Conservation (phyloP, 1,140 invertebrate genomes). For the Drosophila subobscura region DNA sequence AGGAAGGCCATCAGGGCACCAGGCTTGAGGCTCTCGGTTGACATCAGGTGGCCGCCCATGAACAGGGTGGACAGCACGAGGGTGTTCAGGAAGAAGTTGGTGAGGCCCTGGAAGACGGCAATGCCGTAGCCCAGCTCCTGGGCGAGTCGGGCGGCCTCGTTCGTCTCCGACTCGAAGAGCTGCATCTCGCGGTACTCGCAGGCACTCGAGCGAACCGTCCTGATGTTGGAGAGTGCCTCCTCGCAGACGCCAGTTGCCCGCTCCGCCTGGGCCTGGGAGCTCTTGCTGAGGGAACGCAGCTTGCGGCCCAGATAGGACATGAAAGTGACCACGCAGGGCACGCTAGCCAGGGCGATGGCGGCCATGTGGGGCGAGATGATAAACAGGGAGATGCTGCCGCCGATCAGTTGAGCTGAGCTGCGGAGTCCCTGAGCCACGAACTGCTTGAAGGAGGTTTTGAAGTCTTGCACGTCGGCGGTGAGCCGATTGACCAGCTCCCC, state of each 20-base stretch:
- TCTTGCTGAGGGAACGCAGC: conserved; percentile 71
- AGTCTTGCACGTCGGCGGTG: conserved; percentile 97
- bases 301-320: conserved; percentile 74
- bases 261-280: conserved; percentile 87
- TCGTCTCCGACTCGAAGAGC: conserved; percentile 90
- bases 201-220: conserved; percentile 96
- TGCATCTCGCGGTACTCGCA: conserved; percentile 93
- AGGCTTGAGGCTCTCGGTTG: conserved; percentile 90
- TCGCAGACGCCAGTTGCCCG: conserved; percentile 94
- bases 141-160: conserved; percentile 88
- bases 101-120: conserved; percentile 93
- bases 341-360: conserved; percentile 89
- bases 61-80: conserved; percentile 95
- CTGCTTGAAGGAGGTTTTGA: conserved; percentile 97
- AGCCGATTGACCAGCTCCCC: conserved; percentile 95
- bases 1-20: conserved; percentile 98
- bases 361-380: conserved; percentile 95
- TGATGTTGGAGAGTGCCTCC: conserved; percentile 95
- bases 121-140: conserved; percentile 94
- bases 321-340: conserved; percentile 93
- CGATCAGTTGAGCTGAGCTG: conserved; percentile 90
- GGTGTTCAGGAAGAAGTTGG: conserved; percentile 92
- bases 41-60: conserved; percentile 94
- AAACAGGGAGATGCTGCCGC: conserved; percentile 81
- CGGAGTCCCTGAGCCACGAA: conserved; percentile 94